Percentiles rank a stretch among this genome's conserved stretches.
These are phyloP conservation scores for Nomada hirtipes DNA, from an alignment of 2,888 invertebrate species.

Conservation along the genomic window DNA sequence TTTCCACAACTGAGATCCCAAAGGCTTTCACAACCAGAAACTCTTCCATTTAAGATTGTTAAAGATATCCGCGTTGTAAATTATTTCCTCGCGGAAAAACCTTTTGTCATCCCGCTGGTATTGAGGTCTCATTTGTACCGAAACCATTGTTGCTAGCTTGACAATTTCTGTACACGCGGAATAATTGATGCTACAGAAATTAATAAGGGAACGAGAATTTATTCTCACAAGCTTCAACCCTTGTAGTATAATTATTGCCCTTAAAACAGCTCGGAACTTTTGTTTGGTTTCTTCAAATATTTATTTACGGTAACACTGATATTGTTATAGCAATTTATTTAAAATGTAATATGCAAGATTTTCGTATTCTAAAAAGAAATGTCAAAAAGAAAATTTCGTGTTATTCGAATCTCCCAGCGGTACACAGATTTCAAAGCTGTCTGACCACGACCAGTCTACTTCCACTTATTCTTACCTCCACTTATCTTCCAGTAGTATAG, in stretches of 20 bases:
- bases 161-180: too few species aligned
- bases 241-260: background rate
- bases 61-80: constrained; percentile 5
- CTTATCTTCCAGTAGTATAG: background rate
- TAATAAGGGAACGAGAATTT: background rate
- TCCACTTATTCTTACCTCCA: background rate
- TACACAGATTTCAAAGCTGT: background rate
- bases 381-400: background rate
- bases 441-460: background rate
- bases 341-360: background rate
- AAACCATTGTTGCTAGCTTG: too few species aligned
- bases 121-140: background rate
- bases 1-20: constrained; percentile 5
- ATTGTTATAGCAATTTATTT: background rate
- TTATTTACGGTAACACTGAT: background rate
- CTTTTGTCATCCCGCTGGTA: background rate
- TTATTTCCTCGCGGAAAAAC: background rate
- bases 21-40: background rate
- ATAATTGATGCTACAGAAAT: background rate
- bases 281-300: background rate
- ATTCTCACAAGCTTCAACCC: background rate
- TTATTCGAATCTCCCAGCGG: background rate
- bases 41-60: constrained; percentile 14
- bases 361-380: background rate
- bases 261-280: background rate